A percentile compares a stretch with the other conserved stretches of the same genome.
These are phyloP conservation scores for Calameuta filiformis DNA, from an alignment of 2,888 invertebrate genomes.

Conservation along the genomic window DNA sequence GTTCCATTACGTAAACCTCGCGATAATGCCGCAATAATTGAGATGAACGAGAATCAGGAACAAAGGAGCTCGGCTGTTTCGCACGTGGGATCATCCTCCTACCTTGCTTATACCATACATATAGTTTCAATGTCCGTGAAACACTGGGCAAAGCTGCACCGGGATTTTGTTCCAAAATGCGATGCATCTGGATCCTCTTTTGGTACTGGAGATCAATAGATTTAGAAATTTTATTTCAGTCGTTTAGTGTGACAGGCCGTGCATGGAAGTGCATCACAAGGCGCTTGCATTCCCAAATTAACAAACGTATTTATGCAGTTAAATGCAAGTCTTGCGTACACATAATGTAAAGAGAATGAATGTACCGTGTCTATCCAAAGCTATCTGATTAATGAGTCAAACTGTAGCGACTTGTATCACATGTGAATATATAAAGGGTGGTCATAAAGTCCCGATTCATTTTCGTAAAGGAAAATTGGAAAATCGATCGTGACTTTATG, in stretches of 20 bases:
- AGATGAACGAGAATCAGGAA: not conserved
- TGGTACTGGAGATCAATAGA: not conserved
- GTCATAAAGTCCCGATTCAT: no score
- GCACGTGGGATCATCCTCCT: not conserved
- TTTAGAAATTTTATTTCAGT: no score
- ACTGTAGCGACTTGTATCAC: no score
- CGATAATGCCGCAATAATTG: not conserved
- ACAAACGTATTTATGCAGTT: no score
- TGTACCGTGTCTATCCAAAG: not conserved
- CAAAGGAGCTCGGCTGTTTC: not conserved
- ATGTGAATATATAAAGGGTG: no score
- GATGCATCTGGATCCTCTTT: not conserved
- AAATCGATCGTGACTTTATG: no score
- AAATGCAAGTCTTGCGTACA: no score
- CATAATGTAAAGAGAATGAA: not conserved
- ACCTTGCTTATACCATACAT: not conserved
- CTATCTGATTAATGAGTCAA: no score
- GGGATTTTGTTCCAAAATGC: not conserved
- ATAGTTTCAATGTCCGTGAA: not conserved
- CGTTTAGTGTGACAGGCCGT: no score
- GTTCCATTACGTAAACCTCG: not conserved
- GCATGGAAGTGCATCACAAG: no score
- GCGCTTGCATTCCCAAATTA: no score
- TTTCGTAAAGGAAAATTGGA: no score
- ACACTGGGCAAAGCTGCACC: not conserved